Evolutionary conservation across 2,888 invertebrate genomes (phyloP).

Genomic region (Dorcus parallelipipedus): DNA sequence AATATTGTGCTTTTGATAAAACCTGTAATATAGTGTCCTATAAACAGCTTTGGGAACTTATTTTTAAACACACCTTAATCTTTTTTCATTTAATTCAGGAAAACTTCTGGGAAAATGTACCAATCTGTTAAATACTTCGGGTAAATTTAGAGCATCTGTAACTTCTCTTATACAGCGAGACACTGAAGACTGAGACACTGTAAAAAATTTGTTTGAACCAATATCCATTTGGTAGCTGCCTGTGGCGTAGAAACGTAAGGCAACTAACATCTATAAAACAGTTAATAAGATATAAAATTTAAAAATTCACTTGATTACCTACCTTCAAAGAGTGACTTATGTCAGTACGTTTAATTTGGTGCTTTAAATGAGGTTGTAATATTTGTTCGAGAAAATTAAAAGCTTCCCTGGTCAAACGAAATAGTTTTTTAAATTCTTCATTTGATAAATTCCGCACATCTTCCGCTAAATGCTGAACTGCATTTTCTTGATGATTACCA

Average conservation of each 20-base stretch:
- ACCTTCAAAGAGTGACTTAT: too few relatives aligned
- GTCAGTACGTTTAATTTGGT: too few relatives aligned
- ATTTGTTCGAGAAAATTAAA: too few relatives aligned
- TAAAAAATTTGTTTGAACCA: not conserved
- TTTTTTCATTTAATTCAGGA: slow-evolving; percentile 13
- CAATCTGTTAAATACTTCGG: slow-evolving; percentile 10
- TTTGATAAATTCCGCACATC: too few relatives aligned
- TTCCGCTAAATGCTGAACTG: too few relatives aligned
- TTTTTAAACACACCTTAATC: slow-evolving; percentile 7
- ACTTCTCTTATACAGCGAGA: slow-evolving; percentile 18
- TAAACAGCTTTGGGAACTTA: not conserved
- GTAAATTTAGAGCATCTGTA: not conserved
- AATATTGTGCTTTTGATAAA: slow-evolving; percentile 14
- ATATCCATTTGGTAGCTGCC: not conserved
- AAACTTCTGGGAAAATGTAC: slow-evolving; percentile 18
- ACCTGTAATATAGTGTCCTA: slow-evolving; percentile 5
- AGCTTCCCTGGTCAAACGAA: too few relatives aligned
- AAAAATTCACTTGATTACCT: too few relatives aligned
- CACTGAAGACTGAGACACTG: not conserved
- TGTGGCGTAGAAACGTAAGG: not conserved
- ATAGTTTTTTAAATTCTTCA: too few relatives aligned
- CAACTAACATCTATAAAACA: not conserved
- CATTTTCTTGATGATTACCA: too few relatives aligned
- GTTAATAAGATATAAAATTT: too few relatives aligned
- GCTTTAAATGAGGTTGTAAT: too few relatives aligned